phyloP scores from a whole-genome alignment of 2,888 invertebrate genomes.

The Meganola albula region DNA sequence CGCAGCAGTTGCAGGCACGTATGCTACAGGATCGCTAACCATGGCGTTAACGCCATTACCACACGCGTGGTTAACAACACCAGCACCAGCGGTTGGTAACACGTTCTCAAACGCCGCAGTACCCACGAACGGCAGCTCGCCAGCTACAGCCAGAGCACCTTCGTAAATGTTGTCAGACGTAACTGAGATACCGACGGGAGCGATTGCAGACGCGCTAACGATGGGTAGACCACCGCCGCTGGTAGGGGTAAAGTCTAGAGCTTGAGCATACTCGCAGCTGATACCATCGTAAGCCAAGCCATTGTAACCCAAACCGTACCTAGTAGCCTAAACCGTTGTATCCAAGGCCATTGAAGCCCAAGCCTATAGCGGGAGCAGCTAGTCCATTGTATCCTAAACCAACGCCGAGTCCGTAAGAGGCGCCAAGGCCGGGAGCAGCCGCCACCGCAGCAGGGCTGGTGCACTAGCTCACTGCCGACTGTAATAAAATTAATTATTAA shows the following conservation, averaged over 20 bases:
- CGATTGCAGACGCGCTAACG: conserved; percentile 14
- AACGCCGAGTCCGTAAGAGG: conserved; percentile 1
- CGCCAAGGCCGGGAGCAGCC: neutral
- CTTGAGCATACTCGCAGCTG: too few species aligned
- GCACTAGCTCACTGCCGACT: neutral
- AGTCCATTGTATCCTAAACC: conserved; percentile 4
- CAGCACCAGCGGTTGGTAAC: conserved; percentile 29
- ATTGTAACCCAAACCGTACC: too few species aligned
- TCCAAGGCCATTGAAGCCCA: neutral
- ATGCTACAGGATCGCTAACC: too few species aligned
- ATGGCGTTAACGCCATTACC: conserved; percentile 33
- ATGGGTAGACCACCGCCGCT: conserved; percentile 20
- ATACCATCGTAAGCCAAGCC: too few species aligned
- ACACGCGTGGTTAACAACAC: conserved; percentile 32
- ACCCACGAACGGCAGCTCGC: conserved; percentile 43
- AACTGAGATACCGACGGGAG: conserved; percentile 20
- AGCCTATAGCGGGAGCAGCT: neutral
- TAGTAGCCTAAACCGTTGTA: neutral
- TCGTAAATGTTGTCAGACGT: conserved; percentile 25
- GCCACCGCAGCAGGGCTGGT: too few species aligned
- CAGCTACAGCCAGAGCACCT: conserved; percentile 23
- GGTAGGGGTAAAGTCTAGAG: conserved; percentile 10
- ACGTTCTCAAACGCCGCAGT: conserved; percentile 30
- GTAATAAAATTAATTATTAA: too few species aligned
- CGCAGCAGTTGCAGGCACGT: too few species aligned